Evolutionary conservation across 2,113 vertebrate genomes (phyloP).

Genomic region (Manacus vitellinus): DNA sequence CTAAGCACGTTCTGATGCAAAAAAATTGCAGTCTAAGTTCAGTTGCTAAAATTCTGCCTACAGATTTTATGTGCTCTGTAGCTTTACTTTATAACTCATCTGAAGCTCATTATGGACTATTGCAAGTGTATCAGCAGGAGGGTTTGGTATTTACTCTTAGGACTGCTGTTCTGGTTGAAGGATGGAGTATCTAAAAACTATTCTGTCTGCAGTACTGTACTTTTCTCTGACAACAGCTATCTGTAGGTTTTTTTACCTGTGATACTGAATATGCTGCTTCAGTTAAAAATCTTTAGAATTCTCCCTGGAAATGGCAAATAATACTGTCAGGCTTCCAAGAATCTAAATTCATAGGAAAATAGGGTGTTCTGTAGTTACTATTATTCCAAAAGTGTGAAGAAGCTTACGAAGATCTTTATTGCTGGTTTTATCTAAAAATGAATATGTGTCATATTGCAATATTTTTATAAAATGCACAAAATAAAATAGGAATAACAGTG

Average conservation of each 20-base stretch:
- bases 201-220: not conserved
- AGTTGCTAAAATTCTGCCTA: not conserved
- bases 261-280: not conserved
- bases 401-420: not conserved
- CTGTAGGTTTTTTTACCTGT: not conserved
- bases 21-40: not conserved
- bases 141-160: not conserved
- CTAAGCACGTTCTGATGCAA: fast-evolving
- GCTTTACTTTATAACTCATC: not conserved
- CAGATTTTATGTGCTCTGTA: not conserved
- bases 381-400: not conserved
- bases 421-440: not conserved
- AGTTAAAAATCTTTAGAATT: not conserved
- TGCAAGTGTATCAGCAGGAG: not conserved
- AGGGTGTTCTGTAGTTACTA: not conserved
- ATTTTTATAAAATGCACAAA: not conserved
- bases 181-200: not conserved
- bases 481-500: not conserved
- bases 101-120: not conserved
- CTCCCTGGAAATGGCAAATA: not conserved
- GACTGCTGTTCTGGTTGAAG: not conserved
- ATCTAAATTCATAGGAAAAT: not conserved
- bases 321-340: not conserved
- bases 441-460: not conserved
- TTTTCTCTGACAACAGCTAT: not conserved